Base-by-base conservation (phyloP, 2,797 vertebrate genomes). In the Corythornis leucogaster region DNA sequence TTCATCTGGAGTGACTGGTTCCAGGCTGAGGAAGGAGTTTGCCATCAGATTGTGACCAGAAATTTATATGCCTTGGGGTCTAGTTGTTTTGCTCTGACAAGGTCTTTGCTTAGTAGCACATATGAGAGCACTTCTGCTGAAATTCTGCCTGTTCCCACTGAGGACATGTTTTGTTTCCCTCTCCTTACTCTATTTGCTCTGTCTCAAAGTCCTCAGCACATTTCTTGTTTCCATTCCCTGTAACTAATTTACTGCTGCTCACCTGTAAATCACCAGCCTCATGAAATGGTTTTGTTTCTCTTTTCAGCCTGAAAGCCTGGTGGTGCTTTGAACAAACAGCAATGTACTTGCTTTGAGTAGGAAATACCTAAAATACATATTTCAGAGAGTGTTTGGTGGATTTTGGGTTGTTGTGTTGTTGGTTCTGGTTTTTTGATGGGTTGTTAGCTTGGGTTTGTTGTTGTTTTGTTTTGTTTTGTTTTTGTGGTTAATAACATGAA, bases 11-110 rank as follows among this genome's bases (percentile, higher is more conserved):
- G 30, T 11, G 24, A 8, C 51, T 73, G 30, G 63, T 61, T 84
- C 20, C 82, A 66, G 76, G 76, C 74, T 81, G 55, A 4, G 55
- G 33, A 78, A 31, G 54, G 66, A 80, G 10, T 26, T 22, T 38
- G 40, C 0, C 0, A 26, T 12, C 2, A 1, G 42, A 13, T 1
- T 6, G 33, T 38, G 43, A 18, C 51, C 62, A 83, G 79, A 68
- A 55, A 58, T 55, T 24, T 18, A 25, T 28, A 5, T 15, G 73
- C 70, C 62, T 25, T 53, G 43, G 26, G 61, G 67, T 59, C 30
- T 53, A 8, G 0, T 33, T 80, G 50, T 43, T 75, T 59, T 69
- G 17, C 42, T 87, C 58, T 85, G 61, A 46, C 18, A 50, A 67
- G 8, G 48, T 53, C 35, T 85, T 85, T 51, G 31, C 26, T 28